Conservation (phyloP, 2,888 invertebrate genomes). For the Timema cristinae region DNA sequence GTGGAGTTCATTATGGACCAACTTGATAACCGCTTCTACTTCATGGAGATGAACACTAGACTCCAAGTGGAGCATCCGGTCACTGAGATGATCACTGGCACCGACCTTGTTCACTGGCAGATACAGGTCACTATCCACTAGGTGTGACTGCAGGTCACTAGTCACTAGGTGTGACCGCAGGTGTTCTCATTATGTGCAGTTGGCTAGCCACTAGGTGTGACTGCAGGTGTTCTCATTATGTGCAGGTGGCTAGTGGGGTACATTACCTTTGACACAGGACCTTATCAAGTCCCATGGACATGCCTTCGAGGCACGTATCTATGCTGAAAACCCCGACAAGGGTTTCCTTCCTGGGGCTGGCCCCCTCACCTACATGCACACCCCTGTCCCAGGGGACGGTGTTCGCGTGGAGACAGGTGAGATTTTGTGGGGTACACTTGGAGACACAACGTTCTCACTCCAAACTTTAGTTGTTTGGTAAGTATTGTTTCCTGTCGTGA, state of each 20-base stretch:
- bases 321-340: slow-evolving; percentile 71
- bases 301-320: slow-evolving; percentile 94
- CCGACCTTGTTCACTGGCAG: slow-evolving; percentile 98
- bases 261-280: slow-evolving; percentile 26
- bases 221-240: not conserved
- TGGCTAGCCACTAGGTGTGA: slow-evolving; percentile 54
- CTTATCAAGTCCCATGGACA: slow-evolving; percentile 60
- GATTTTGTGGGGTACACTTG: not conserved
- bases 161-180: too few species aligned
- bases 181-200: slow-evolving; percentile 40
- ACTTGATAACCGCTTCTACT: slow-evolving; percentile 82
- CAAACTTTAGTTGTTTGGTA: too few species aligned
- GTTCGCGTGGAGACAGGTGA: slow-evolving; percentile 83
- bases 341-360: slow-evolving; percentile 96
- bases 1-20: slow-evolving; percentile 96
- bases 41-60: slow-evolving; percentile 99
- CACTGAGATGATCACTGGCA: slow-evolving; percentile 95
- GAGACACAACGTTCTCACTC: too few species aligned
- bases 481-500: too few species aligned
- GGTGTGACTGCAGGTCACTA: too few species aligned
- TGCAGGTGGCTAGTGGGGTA: slow-evolving; percentile 70
- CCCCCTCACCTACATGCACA: slow-evolving; percentile 65
- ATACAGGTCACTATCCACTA: slow-evolving; percentile 48
- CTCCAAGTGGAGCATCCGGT: slow-evolving; percentile 95
- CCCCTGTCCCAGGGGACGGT: slow-evolving; percentile 61